These are phyloP conservation scores for Andrena bucephala DNA, from an alignment of 2,888 invertebrate species.

Conservation along the genomic window DNA sequence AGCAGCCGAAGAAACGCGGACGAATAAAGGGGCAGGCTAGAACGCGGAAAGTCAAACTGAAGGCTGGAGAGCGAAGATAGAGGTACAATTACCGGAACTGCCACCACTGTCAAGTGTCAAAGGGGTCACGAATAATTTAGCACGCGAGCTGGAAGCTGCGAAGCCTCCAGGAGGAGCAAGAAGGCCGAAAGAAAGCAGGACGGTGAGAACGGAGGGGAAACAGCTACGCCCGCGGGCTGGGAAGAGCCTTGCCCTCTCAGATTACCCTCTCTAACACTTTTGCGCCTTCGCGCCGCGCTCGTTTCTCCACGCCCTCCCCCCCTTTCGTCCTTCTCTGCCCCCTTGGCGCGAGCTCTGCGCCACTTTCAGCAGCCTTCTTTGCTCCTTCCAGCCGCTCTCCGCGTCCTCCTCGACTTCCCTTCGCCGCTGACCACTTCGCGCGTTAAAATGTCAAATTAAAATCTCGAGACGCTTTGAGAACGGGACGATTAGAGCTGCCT, in stretches of 20 bases:
- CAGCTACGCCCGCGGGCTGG: conserved; percentile 53
- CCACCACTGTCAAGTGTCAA: conserved; percentile 72
- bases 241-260: conserved; percentile 61
- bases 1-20: conserved; percentile 1
- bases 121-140: conserved; percentile 73
- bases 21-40: neutral
- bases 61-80: conserved; percentile 45
- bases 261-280: conserved; percentile 69
- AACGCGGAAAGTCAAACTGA: conserved; percentile 43
- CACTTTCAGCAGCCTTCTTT: conserved; percentile 3
- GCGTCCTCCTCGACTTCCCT: conserved; percentile 46
- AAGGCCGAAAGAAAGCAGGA: conserved; percentile 34
- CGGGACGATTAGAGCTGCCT: conserved; percentile 68
- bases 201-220: conserved; percentile 32
- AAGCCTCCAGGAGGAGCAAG: conserved; percentile 26
- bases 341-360: neutral
- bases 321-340: neutral
- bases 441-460: conserved; percentile 79
- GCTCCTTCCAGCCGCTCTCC: conserved; percentile 43
- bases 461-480: conserved; percentile 74
- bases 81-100: conserved; percentile 71
- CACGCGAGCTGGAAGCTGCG: conserved; percentile 50
- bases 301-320: conserved; percentile 27
- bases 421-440: conserved; percentile 73
- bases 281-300: conserved; percentile 64